Evolutionary conservation across 2,888 invertebrate species (phyloP), one percentile per base, ranked within the genome.

Genomic region (Caenorhabditis plicata): DNA sequence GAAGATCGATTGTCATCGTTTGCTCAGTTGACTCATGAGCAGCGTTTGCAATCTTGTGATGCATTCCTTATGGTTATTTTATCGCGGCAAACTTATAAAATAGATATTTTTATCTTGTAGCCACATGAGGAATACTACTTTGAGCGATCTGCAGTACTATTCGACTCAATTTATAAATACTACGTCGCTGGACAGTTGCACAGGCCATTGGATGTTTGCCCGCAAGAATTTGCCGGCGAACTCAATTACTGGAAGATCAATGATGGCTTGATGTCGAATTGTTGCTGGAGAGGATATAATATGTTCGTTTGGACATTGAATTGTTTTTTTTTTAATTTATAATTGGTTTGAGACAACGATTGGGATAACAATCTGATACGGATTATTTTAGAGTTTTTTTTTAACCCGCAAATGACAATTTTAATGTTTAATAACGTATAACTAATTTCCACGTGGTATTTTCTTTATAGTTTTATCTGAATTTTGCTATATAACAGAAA

Each of bases 41-140:
- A 57, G 31, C 40, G 72, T 43, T 38, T 64, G 15, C 55, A 61
- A 20, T 40, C 53, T 3, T 66, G 60, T 36, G 72, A 72, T 43
- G 67, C 69, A 1, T 72, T 57, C 43, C 42, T 72, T 1, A 25
- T 55, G 51, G 71, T 71, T n/a, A 42, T 60, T 49, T 15, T 4
- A 13, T 23, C 35, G n/a, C 17, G 26, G 13, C 9, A 9, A 31
- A 32, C 13, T 42, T 32, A 8, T 31, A 36, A 26, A 31, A 32
- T 17, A 3, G n/a, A n/a, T n/a, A n/a, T n/a, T n/a, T n/a, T n/a
- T n/a, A n/a, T n/a, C n/a, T 36, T 38, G 19, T 43, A 77, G 69
- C 64, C 60, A 31, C 63, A 65, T n/a, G 68, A 71, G 35, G 79
- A 78, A 47, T 79, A 78, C 54, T 79, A 72, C 55, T 79, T 80